Percentiles rank a stretch among this genome's conserved stretches.
These are phyloP conservation scores for Plectrocnemia conspersa DNA, from an alignment of 1,140 invertebrate species.

Conservation along the genomic window DNA sequence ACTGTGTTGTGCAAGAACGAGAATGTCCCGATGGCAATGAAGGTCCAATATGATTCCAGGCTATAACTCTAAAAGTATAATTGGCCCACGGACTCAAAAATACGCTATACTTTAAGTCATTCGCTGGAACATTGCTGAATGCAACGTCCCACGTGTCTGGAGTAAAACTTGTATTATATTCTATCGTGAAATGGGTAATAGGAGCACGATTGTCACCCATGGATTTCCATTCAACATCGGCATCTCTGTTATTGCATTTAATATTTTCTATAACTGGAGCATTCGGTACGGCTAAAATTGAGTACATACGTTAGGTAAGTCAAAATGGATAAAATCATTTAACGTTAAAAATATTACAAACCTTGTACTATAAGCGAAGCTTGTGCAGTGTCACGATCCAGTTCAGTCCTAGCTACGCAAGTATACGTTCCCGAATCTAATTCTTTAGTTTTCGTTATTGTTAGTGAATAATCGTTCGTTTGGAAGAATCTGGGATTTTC, in stretches of 20 bases:
- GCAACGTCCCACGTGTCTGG: slow-evolving; percentile 86
- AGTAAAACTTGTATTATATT: slow-evolving; percentile 92
- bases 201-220: slow-evolving; percentile 92
- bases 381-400: slow-evolving; percentile 77
- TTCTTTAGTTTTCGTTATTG: slow-evolving; percentile 90
- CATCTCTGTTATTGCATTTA: slow-evolving; percentile 64
- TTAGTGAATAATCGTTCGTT: slow-evolving; percentile 86
- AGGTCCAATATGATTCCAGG: slow-evolving; percentile 88
- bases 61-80: slow-evolving; percentile 93
- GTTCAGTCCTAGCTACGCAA: slow-evolving; percentile 85
- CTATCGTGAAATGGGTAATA: slow-evolving; percentile 85
- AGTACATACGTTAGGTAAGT: neutral
- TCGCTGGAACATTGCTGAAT: slow-evolving; percentile 70
- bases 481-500: slow-evolving; percentile 75
- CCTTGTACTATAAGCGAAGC: slow-evolving; percentile 91
- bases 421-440: slow-evolving; percentile 93
- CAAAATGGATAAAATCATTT: slow-evolving; percentile 13
- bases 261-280: slow-evolving; percentile 67
- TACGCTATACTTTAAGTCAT: slow-evolving; percentile 69
- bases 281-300: slow-evolving; percentile 80
- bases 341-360: slow-evolving; percentile 39
- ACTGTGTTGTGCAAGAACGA: slow-evolving; percentile 77
- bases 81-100: slow-evolving; percentile 89
- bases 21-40: slow-evolving; percentile 81
- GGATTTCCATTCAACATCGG: slow-evolving; percentile 77